phyloP scores from a whole-genome alignment of 2,113 vertebrate genomes.

The Cairina moschata region DNA sequence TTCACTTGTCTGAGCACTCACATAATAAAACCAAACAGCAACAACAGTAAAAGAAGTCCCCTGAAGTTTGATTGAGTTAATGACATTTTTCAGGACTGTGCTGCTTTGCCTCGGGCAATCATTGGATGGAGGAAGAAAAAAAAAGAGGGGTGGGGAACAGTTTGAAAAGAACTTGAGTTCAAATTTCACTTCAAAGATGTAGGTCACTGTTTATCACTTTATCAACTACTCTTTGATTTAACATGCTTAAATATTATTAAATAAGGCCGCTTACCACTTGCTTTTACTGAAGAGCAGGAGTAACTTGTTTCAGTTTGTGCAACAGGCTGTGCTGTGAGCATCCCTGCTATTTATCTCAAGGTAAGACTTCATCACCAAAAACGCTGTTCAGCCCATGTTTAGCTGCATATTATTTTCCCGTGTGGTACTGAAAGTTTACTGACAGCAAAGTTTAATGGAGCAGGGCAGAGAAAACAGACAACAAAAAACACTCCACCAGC shows the following conservation, averaged over 20 bases:
- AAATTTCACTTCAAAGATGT: neutral
- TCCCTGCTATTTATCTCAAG: slow-evolving; percentile 18
- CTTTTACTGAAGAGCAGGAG: neutral
- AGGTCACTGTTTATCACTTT: neutral
- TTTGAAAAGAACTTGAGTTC: neutral
- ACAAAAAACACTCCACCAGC: neutral
- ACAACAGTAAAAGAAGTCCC: neutral
- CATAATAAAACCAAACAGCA: neutral
- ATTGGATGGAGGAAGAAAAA: accelerated
- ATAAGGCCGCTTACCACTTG: neutral
- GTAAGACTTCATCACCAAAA: neutral
- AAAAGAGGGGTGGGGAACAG: neutral
- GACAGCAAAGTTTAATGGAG: neutral
- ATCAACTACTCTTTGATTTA: neutral
- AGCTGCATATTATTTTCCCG: neutral
- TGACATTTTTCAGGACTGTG: neutral
- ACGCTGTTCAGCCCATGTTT: neutral
- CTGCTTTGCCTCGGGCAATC: neutral
- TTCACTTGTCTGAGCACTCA: neutral
- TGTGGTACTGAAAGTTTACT: neutral
- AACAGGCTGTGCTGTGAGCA: neutral
- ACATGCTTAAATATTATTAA: slow-evolving; percentile 10
- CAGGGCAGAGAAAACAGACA: neutral
- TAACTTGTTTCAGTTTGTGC: neutral
- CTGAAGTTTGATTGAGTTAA: neutral